Conservation (phyloP, 2,797 vertebrate species). For the Pseudochirops cupreus region DNA sequence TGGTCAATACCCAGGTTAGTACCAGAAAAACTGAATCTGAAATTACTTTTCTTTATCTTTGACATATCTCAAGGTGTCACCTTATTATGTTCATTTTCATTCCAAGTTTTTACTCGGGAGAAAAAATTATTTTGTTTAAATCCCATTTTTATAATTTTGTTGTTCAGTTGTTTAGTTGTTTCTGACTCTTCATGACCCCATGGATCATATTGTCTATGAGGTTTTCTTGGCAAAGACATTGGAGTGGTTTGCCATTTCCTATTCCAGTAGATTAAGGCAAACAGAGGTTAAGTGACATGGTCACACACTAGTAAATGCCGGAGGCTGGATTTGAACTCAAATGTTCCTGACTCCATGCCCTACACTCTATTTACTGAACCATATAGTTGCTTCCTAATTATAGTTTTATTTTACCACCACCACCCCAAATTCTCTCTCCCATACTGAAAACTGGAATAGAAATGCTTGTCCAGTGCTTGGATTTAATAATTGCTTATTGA, state of each 20-base stretch:
- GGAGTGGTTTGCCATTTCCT: neutral
- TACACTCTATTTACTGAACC: neutral
- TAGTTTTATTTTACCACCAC: neutral
- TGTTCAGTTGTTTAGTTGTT: neutral
- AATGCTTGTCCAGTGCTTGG: neutral
- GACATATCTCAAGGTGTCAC: neutral
- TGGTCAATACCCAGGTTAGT: neutral
- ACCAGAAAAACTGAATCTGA: neutral
- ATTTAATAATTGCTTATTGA: neutral
- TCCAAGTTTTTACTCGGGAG: neutral
- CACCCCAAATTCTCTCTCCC: neutral
- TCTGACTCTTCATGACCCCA: neutral
- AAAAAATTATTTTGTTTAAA: neutral
- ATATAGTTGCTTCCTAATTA: neutral
- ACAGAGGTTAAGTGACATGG: neutral
- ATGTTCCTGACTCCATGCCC: neutral
- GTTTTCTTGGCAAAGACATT: neutral
- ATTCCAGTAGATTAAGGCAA: neutral
- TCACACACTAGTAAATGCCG: neutral
- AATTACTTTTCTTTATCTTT: conserved; percentile 13
- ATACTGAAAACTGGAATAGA: neutral
- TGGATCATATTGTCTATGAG: neutral
- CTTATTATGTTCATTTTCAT: neutral
- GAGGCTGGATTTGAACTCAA: neutral
- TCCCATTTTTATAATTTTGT: neutral